These are phyloP conservation scores for Pristis pectinata DNA, from an alignment of 2,797 vertebrate genomes.

Conservation along the genomic window DNA sequence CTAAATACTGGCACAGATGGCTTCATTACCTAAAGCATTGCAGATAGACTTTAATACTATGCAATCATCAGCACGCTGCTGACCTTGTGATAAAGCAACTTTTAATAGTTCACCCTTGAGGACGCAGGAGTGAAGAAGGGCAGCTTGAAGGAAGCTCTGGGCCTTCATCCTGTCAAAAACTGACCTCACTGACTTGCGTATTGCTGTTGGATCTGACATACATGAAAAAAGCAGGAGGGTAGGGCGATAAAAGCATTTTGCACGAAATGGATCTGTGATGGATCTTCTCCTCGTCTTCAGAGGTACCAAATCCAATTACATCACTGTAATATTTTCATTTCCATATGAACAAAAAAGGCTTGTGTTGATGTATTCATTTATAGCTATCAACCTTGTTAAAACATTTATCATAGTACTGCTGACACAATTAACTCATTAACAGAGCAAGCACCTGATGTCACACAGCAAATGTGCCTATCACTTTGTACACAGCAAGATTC, in stretches of 20 bases:
- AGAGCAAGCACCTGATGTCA: no score
- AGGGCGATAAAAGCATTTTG: neutral
- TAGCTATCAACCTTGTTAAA: neutral
- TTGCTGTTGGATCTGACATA: neutral
- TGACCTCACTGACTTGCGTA: no score
- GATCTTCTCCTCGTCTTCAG: neutral
- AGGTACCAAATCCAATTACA: neutral
- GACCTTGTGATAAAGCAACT: neutral
- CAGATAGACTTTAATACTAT: neutral
- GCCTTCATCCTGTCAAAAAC: no score
- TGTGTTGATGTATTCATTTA: neutral
- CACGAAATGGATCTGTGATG: neutral
- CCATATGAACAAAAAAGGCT: neutral
- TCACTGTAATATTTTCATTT: neutral
- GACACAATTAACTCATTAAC: neutral
- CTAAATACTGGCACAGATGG: neutral
- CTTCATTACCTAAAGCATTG: neutral
- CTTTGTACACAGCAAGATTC: no score
- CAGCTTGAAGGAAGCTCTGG: neutral
- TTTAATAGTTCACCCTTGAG: neutral
- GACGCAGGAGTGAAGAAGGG: neutral
- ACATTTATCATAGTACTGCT: neutral
- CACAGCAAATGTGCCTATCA: no score
- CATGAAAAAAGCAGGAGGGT: neutral
- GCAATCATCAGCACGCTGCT: neutral